Base-by-base conservation (phyloP, 2,888 invertebrate genomes). In the Hydrotaea cyrtoneurina region DNA sequence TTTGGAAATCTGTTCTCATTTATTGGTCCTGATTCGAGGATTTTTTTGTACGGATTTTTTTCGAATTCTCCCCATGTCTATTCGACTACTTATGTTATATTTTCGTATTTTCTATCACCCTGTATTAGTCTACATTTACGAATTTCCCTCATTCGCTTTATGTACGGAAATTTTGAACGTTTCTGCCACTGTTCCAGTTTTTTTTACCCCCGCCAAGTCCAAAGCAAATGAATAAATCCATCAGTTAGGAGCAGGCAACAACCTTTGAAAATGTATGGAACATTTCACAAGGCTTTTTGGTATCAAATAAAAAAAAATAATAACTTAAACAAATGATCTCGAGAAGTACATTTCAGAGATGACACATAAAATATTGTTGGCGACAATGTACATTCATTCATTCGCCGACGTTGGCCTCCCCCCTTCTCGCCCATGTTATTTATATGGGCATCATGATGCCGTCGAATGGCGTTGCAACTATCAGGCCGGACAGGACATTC, bases 321-420 rank as follows among this genome's bases (percentile, higher is more conserved):
- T 39, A 43, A 69, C 43, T 15, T 69, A 69, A 69, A 69, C 43
- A 69, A 62, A 62, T 69, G 69, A 46, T 69, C 69, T 69, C 46
- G 13, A n/a, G 23, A 23, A 69, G 46, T 15, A 39, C 69, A 69
- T 46, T 69, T 69, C 21, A 23, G 69, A 62, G 62, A 46, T 69
- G 69, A 69, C 69, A 69, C 46, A 69, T 69, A 46, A 69, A 69
- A 69, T 69, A 69, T 46, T 69, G 69, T 46, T 21, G 69, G 43
- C 69, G 46, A 43, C 69, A 43, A 69, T 43, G 69, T 11, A 11
- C 43, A 66, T 19, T 46, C 43, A 43, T 43, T 46, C 11, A 31
- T 31, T 64, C 17, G 0, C 8, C 13, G 23, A 39, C 46, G 11
- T 13, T 15, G 31, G 7, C 7, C 39, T 39, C 11, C 36, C 66